Percentiles rank a stretch among this genome's conserved stretches.
Evolutionary conservation across 2,113 vertebrate species (phyloP).

Genomic region (Ailurus styani): DNA sequence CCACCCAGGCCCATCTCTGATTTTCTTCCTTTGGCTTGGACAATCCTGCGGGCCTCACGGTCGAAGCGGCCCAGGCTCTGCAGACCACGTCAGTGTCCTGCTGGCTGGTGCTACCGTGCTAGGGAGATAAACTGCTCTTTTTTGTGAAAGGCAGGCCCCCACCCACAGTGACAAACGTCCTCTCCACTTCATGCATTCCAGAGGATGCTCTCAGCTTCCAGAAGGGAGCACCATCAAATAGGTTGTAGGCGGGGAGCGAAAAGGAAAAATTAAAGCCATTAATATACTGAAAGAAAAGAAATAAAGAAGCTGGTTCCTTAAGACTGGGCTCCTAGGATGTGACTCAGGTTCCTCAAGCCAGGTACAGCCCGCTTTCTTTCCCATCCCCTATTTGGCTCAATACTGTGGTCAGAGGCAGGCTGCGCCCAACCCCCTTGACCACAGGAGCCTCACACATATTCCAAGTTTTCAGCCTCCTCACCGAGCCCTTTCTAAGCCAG

Average conservation of each 20-base stretch:
- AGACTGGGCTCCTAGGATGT: neutral
- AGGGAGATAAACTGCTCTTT: conserved; percentile 37
- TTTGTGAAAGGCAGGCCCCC: neutral
- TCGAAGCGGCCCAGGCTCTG: neutral
- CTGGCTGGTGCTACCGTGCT: neutral
- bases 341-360: neutral
- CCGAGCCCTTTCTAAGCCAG: neutral
- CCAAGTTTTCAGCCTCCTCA: neutral
- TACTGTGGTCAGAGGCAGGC: neutral
- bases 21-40: neutral
- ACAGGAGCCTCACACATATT: neutral
- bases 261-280: conserved; percentile 65
- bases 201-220: conserved; percentile 40
- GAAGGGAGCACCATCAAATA: conserved; percentile 37
- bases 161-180: conserved; percentile 46
- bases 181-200: neutral
- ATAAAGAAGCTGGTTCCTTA: conserved; percentile 2
- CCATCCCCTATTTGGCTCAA: neutral
- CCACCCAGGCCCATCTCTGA: neutral
- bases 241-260: neutral
- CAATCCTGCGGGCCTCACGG: neutral
- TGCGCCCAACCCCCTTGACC: neutral
- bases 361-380: neutral
- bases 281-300: conserved; percentile 49
- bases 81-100: neutral